Evolutionary conservation across 2,113 vertebrate species (phyloP), one percentile per base, ranked within the genome.

Genomic region (Oncorhynchus masou): DNA sequence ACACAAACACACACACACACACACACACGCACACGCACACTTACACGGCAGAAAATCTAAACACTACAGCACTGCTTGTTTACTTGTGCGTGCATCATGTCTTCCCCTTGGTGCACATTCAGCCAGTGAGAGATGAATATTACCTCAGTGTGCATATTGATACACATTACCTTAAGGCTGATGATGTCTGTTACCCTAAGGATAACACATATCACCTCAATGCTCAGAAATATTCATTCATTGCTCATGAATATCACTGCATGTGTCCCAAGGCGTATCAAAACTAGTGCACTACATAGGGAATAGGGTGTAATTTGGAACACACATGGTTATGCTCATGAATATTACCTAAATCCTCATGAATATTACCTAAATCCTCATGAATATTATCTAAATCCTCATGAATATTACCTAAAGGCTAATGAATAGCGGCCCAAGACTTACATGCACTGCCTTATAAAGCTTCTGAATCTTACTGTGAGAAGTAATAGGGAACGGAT

Each of bases 321-420:
- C 49, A 51, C 15, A 51, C 49, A 16, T 4, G 49, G 16, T 51
- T 15, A 51, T 51, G 12, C 31, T 31, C 1, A 31, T 31, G 31
- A 31, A 31, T 31, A 31, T 70, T 48, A 29, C 8, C 39, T 48
- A 25, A 60, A 60, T 12, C 27, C 69, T 48, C 24, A 48, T 69
- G 68, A 22, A 76, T 62, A 62, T 69, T 68, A 68, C 19, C 67
- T 66, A 24, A 3, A 13, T 16, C 2, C 70, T 73, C 31, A 39
- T 69, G 49, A 20, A 69, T 59, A 69, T 70, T 49, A 29, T 5
- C 39, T 49, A 25, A 62, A 62, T 13, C 27, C 69, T 48, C 25
- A 48, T 70, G 68, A 24, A 76, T 62, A 64, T 69, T 45, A 68
- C 19, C 67, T 66, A 25, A 3, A 13, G 27, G 5, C 73, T 73